Evolutionary conservation across 2,888 invertebrate genomes (phyloP), one percentile per base, ranked within the genome.

Genomic region (Rambutsinella grinnellia): DNA sequence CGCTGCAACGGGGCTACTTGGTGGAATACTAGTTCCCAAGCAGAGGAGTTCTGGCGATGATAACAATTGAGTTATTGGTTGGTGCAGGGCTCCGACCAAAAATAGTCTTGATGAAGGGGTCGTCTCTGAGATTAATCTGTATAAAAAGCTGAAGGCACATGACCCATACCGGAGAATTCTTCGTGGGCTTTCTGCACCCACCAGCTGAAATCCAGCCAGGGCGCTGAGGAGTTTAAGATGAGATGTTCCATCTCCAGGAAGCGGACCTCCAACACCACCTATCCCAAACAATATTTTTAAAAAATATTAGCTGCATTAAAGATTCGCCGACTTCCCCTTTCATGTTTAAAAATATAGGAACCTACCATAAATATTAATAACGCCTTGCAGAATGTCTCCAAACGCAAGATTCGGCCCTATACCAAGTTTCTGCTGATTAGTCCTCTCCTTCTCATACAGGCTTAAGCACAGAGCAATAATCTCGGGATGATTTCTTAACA

Each of bases 31-130:
- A 2, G 75, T 68, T 57, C 82, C 83, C 21, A 83, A 67, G 49
- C 74, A 78, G 26, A 79, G 71, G 8, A 83, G 69, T 66, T 83
- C 82, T 60, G 80, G 82, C 1, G 81, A 82, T 19, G 82, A 81
- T 47, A 99, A 89, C 54, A 98, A 90, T 66, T 93, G 91, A 91
- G 97, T 93, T 61, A 99, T 93, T 0, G 99, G 97, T 54, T 92
- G 93, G 86, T 96, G 94, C 13, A 99, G 89, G 0, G 97, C 94
- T 0, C 97, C 94, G 2, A 96, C 93, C 23, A 99, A 90, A 88
- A 98, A 99, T 84, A 97, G 91, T 84, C 96, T 94, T 0, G 97
- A 95, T 0, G 96, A 93, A 84, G 95, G 93, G 84, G 97, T 90
- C 0, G 93, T 93, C 85, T 98, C 98, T 63, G 94, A 93, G 85